Conservation (phyloP, 23 tunicate genomes). For the Oikopleura vanhoeffeni region DNA sequence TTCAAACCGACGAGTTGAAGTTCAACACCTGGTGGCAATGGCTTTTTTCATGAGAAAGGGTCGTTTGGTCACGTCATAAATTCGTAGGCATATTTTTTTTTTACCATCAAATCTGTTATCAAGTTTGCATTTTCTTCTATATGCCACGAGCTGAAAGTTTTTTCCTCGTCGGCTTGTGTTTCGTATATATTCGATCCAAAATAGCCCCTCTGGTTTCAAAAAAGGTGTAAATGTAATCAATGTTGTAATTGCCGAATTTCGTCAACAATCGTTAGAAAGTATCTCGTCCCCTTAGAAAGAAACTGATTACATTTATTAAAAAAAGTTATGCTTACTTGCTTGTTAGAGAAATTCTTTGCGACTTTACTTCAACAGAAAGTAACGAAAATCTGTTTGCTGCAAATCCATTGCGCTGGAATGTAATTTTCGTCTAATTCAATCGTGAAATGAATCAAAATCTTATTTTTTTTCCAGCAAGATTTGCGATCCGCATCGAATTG, state of each 20-base stretch:
- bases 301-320: too few species aligned
- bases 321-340: background rate
- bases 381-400: background rate
- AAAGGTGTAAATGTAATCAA: background rate
- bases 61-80: background rate
- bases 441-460: background rate
- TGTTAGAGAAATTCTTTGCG: background rate
- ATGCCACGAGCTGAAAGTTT: background rate
- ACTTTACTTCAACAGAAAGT: background rate
- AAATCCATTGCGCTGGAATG: constrained; percentile 1
- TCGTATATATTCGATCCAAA: background rate
- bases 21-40: background rate
- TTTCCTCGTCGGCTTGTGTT: background rate
- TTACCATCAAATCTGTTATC: too few species aligned
- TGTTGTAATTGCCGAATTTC: background rate
- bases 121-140: too few species aligned
- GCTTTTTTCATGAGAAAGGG: background rate
- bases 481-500: constrained; percentile 1
- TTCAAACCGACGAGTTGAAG: background rate
- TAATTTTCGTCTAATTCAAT: constrained; percentile 3
- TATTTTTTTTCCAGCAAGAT: background rate
- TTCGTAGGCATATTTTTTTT: background rate
- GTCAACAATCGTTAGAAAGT: background rate
- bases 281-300: background rate
- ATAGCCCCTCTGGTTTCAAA: background rate